A percentile compares a stretch with the other conserved stretches of the same genome.
Evolutionary conservation across 2,888 invertebrate genomes (phyloP).

Genomic region (Hypolimnas misippus): DNA sequence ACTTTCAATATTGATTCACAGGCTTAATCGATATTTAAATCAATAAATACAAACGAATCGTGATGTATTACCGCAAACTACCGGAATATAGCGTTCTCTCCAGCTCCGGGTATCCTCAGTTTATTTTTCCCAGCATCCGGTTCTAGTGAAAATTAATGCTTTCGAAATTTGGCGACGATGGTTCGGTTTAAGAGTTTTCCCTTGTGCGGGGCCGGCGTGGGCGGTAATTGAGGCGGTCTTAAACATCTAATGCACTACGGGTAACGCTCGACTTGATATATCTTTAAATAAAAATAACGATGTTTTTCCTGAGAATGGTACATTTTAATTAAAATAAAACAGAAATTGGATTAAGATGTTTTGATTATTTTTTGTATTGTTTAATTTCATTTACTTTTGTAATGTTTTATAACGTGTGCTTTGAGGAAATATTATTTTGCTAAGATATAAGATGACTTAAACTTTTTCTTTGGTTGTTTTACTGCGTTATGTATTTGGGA

Average conservation of each 20-base stretch:
- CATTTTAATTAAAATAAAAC: too few species aligned
- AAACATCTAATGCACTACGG: slow-evolving; percentile 5
- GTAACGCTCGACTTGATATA: background rate
- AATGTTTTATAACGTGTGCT: too few species aligned
- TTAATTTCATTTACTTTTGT: background rate
- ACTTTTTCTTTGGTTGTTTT: too few species aligned
- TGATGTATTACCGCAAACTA: background rate
- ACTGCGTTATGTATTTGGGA: too few species aligned
- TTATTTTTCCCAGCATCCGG: slow-evolving; percentile 49
- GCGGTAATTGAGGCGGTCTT: slow-evolving; percentile 2
- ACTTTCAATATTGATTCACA: too few species aligned
- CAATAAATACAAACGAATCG: too few species aligned
- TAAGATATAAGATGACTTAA: too few species aligned
- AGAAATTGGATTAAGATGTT: too few species aligned
- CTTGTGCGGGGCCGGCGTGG: slow-evolving; percentile 23
- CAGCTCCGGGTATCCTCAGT: slow-evolving; percentile 30
- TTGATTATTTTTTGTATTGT: too few species aligned
- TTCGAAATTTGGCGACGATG: slow-evolving; percentile 49
- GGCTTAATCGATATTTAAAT: too few species aligned
- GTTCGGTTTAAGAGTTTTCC: slow-evolving; percentile 52
- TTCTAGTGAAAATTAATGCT: slow-evolving; percentile 51
- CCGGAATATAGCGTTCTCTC: background rate
- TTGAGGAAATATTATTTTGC: too few species aligned
- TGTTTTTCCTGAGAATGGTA: background rate
- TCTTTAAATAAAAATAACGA: background rate